Evolutionary conservation across 2,888 invertebrate genomes (phyloP).

Genomic region (Pachymerium ferrugineum): DNA sequence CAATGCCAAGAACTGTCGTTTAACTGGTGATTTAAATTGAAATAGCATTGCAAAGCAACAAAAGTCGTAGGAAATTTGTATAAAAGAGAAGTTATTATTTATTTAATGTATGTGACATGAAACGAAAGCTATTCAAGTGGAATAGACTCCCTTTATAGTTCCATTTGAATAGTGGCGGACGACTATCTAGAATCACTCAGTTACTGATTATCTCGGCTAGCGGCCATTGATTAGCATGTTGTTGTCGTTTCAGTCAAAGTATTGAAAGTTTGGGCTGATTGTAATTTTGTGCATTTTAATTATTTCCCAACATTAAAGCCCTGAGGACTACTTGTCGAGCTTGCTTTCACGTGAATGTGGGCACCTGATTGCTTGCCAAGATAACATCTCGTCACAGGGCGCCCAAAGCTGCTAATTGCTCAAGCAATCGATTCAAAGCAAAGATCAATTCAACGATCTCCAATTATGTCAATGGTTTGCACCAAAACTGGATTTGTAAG

Average conservation of each 20-base stretch:
- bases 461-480: conserved; percentile 4
- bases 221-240: conserved; percentile 8
- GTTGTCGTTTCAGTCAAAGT: conserved; percentile 10
- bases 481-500: no score
- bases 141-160: no score
- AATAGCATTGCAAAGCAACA: no score
- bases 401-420: conserved; percentile 25
- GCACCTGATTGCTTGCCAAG: conserved; percentile 27
- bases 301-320: conserved; percentile 22
- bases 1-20: no score
- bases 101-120: no score
- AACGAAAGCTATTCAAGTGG: no score
- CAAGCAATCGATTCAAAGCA: conserved; percentile 19
- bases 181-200: no score
- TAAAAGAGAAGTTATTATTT: no score
- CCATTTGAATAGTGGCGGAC: no score
- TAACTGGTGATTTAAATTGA: no score
- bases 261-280: conserved; percentile 19
- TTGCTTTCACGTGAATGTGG: conserved; percentile 7
- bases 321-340: conserved; percentile 7
- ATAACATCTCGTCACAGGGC: conserved; percentile 19
- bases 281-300: conserved; percentile 24
- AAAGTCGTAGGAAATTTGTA: no score
- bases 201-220: not conserved
- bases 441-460: conserved; percentile 6